Base-by-base conservation (phyloP, 2,888 invertebrate genomes). In the Listrodromus nycthemerus region DNA sequence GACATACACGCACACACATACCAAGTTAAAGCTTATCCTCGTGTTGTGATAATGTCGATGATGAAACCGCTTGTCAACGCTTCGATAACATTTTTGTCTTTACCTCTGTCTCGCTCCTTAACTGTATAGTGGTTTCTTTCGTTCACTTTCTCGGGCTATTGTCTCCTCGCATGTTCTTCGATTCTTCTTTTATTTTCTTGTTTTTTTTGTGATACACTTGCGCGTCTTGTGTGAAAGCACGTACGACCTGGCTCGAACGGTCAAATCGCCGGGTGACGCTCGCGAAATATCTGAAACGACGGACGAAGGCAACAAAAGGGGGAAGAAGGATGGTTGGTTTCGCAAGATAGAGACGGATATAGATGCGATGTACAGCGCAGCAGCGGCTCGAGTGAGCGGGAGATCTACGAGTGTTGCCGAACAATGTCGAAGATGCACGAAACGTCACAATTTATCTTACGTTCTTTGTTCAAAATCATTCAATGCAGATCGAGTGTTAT, bases 21-120 rank as follows among this genome's bases (percentile, higher is more conserved):
- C 65, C 70, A 48, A 75, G 55, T 61, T n/a, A 61, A 27, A 45
- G 75, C 48, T 55, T 45, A 19, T 41, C 27, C 65, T 71, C 50
- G 33, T 66, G 52, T 58, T 48, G 79, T 7, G 75, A 76, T 37
- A 58, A 71, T 30, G 69, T 69, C 24, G 52, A 63, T 50, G 70
- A 71, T 61, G 74, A 79, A 79, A 75, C 7, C 37, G 50, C 61
- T 58, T 75, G 48, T 30, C 71, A 80, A 50, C 66, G 41, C 50
- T 71, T 71, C 79, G 71, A 70, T 63, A 74, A 69, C 83, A 83
- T 83, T 50, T 74, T 65, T 37, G 69, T 58, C 30, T 79, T 21
- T 61, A 7, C 30, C 58, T 24, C 55, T 61, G 13, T 41, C 58
- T 24, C 55, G 24, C 8, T 19, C 3, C 50, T 24, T n/a, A 41